phyloP scores from a whole-genome alignment of 1,140 invertebrate genomes.

The Danaus melanippus region DNA sequence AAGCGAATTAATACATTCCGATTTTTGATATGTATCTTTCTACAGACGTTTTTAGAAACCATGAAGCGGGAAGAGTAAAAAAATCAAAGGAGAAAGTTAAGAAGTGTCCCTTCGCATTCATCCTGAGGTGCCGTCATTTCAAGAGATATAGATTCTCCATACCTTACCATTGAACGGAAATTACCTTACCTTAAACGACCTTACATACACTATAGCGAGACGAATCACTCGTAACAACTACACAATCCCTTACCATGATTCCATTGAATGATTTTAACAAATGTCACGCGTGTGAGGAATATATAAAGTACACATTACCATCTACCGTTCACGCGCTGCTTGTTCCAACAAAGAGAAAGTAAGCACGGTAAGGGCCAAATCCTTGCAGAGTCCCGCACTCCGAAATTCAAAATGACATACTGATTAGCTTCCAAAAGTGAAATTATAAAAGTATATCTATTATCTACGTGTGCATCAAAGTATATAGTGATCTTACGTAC shows the following conservation, averaged over 20 bases:
- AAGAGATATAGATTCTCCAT: constrained; percentile 40
- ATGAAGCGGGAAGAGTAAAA: constrained; percentile 51
- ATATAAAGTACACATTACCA: constrained; percentile 16
- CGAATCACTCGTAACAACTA: constrained; percentile 48
- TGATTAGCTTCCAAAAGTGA: constrained; percentile 61
- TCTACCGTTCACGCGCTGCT: constrained; percentile 24
- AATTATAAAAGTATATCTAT: constrained; percentile 55
- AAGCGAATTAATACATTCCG: constrained; percentile 54
- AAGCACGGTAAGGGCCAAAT: constrained; percentile 31
- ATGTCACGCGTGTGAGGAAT: constrained; percentile 27
- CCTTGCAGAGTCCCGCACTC: constrained; percentile 47
- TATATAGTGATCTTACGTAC: constrained; percentile 65
- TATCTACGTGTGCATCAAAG: constrained; percentile 62
- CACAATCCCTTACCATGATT: constrained; percentile 35
- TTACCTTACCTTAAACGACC: constrained; percentile 55
- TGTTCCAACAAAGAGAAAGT: constrained; percentile 18
- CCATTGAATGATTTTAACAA: constrained; percentile 21
- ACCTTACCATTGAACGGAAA: constrained; percentile 58
- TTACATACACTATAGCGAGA: constrained; percentile 59
- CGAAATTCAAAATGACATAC: constrained; percentile 61
- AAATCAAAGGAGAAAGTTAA: constrained; percentile 43
- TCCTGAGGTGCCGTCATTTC: constrained; percentile 52
- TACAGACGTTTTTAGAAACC: constrained; percentile 42
- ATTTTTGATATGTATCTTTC: constrained; percentile 68
- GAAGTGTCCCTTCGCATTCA: constrained; percentile 61